Evolutionary conservation across 2,888 invertebrate species (phyloP), one percentile per base, ranked within the genome.

Genomic region (Chorisops tibialis): DNA sequence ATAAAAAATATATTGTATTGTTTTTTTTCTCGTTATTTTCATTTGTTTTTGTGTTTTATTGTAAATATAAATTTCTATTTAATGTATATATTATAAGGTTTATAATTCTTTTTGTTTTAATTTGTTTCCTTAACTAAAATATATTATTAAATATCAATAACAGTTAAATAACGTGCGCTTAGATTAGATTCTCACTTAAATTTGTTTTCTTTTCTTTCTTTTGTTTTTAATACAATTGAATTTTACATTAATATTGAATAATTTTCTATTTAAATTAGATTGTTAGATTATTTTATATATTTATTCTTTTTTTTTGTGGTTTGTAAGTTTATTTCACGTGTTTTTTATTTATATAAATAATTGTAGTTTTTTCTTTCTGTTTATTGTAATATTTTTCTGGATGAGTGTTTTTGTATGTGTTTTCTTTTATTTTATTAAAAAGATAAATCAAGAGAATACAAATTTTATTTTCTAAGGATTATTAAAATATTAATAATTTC

Each of bases 61-160:
- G 64, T 64, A 64, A 64, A 64, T 64, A 64, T 61, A 64, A 30
- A n/a, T 45, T 56, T 38, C n/a, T 52, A 35, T 35, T 38, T 47
- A 37, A 24, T 58, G 18, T 37, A 47, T 47, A 48, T 59, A 59
- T 58, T 7, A 19, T 48, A 16, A 30, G 5, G 30, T 30, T 30
- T 30, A 7, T 30, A 30, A 30, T 48, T 47, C 30, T 48, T 54
- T 21, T 35, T 54, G 52, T 54, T 30, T 41, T 21, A 64, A 64
- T 24, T 50, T 35, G 16, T 45, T 18, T 9, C 58, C 63, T 58
- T 63, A 63, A 61, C 61, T 21, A 45, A 63, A 61, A 64, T 64
- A 62, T 62, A 61, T 58, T 61, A 62, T 64, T 64, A 62, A 62
- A 61, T 64, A 62, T 64, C 52, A 49, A 64, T 62, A 64, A 64